Evolutionary conservation across 2,888 invertebrate species (phyloP), one percentile per base, ranked within the genome.

Genomic region (Asteroscopus sphinx): DNA sequence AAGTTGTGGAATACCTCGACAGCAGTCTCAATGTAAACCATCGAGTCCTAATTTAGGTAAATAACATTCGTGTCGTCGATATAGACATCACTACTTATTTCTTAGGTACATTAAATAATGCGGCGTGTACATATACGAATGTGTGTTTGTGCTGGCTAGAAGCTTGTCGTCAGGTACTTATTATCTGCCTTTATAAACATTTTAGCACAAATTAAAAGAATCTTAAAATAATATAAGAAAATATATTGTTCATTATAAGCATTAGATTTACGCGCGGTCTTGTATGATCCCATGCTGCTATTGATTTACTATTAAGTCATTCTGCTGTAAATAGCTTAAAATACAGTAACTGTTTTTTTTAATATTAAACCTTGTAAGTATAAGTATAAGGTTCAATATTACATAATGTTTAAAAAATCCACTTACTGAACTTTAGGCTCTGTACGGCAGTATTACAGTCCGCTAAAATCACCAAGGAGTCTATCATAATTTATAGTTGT

Each of bases 231-330:
- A 56, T 41, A 48, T 54, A 56, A 54, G 39, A 42, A 45, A 46
- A 48, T 30, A 41, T 53, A 49, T 40, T 53, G 61, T 53, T 63
- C 44, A 46, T 40, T 47, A 4, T 49, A 56, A 46, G 56, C 13
- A 44, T 41, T 63, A 62, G 62, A 73, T 59, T 60, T 59, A 67
- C 44, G 13, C 44, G 66, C 51, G 73, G 52, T 67, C 57, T 62
- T 62, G 49, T 57, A 51, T 53, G 39, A 55, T 41, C 30, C 15
- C 48, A 48, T 40, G 48, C 17, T 42, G 48, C 49, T 55, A 54
- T 63, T 51, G 28, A n/a, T 49, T 49, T 37, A 35, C 46, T 45
- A 41, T 55, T 36, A 49, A 47, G 35, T 42, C 13, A 47, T n/a
- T n/a, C n/a, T n/a, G n/a, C n/a, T n/a, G n/a, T n/a, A n/a, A n/a